Percentiles rank a stretch among this genome's conserved stretches.
phyloP scores from a whole-genome alignment of 2,888 invertebrate species.

The Lissonota sp. region DNA sequence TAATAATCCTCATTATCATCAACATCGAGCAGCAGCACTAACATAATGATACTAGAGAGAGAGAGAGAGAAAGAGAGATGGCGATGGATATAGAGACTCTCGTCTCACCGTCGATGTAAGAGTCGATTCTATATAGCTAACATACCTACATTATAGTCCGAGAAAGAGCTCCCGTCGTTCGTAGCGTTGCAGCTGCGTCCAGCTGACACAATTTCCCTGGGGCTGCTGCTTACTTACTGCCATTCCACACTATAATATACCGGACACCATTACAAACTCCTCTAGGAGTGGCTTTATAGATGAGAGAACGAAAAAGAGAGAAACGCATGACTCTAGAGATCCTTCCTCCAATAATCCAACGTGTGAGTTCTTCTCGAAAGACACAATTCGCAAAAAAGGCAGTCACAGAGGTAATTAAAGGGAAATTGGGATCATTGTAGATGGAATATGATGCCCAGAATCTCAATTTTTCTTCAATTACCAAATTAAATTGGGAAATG shows the following conservation, averaged over 20 bases:
- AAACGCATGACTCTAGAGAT: slow-evolving; percentile 16
- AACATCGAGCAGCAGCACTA: slow-evolving; percentile 6
- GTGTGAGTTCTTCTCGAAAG: slow-evolving; percentile 18
- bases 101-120: slow-evolving; percentile 19
- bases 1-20: slow-evolving; percentile 42
- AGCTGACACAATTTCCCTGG: slow-evolving; percentile 65
- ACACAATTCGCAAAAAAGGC: neutral
- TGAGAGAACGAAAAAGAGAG: slow-evolving; percentile 22
- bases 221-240: slow-evolving; percentile 50
- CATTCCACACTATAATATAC: slow-evolving; percentile 33
- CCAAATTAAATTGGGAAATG: too few relatives aligned
- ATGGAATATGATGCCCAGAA: too few relatives aligned
- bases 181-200: slow-evolving; percentile 64
- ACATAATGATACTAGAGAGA: neutral
- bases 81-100: slow-evolving; percentile 5
- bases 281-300: slow-evolving; percentile 51
- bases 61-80: neutral
- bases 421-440: too few relatives aligned
- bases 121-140: slow-evolving; percentile 21
- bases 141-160: slow-evolving; percentile 16
- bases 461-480: too few relatives aligned
- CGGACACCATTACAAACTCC: slow-evolving; percentile 10
- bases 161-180: slow-evolving; percentile 49
- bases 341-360: slow-evolving; percentile 47
- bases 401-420: too few relatives aligned